These are phyloP conservation scores for Passer domesticus DNA, from an alignment of 2,113 vertebrate species.

Conservation along the genomic window DNA sequence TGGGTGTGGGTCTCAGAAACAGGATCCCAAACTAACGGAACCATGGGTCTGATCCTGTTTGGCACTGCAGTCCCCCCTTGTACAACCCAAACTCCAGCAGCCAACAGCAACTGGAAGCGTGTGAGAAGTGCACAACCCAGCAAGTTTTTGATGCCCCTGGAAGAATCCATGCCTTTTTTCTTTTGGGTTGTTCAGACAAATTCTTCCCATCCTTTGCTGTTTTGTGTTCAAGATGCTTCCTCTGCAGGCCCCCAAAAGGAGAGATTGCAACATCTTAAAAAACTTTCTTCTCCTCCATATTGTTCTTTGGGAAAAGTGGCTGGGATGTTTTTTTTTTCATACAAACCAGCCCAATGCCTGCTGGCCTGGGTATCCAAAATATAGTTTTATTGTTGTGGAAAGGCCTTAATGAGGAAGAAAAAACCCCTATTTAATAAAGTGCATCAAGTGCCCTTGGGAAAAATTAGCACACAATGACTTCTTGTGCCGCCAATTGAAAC, in stretches of 20 bases:
- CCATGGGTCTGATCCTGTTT: background rate
- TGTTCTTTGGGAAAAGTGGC: conserved; percentile 39
- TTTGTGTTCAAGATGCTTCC: background rate
- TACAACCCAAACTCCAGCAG: background rate
- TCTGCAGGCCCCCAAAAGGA: background rate
- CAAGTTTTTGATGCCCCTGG: background rate
- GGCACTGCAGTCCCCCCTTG: background rate
- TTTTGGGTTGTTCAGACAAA: background rate
- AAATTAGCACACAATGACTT: conserved; percentile 75
- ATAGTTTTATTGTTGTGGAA: conserved; percentile 65
- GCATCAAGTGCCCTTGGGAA: conserved; percentile 68
- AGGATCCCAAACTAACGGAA: background rate
- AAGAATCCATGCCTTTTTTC: background rate
- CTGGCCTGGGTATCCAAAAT: conserved; percentile 48
- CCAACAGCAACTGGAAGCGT: background rate
- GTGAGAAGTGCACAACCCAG: background rate
- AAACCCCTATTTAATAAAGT: conserved; percentile 67
- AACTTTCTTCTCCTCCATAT: background rate
- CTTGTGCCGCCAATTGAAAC: conserved; percentile 68
- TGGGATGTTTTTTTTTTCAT: background rate
- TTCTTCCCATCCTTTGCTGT: background rate
- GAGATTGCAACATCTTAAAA: background rate
- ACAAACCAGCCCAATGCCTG: conserved; percentile 46
- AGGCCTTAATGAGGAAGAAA: conserved; percentile 61
- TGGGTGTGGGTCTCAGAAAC: background rate